phyloP scores from a whole-genome alignment of 2,888 invertebrate species.

The Creontiades dilutus region DNA sequence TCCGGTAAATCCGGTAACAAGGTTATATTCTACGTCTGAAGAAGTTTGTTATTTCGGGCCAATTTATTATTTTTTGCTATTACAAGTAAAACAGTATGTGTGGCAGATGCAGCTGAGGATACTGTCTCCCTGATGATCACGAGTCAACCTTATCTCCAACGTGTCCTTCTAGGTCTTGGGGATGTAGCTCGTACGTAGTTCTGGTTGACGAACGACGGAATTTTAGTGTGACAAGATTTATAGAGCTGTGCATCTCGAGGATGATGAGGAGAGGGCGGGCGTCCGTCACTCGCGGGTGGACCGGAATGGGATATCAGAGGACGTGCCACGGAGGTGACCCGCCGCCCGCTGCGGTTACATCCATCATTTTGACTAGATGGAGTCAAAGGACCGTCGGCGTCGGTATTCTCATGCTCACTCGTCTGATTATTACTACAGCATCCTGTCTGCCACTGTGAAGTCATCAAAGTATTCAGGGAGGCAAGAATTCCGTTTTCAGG shows the following conservation, averaged over 20 bases:
- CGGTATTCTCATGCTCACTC: neutral
- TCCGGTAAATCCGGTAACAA: too few relatives aligned
- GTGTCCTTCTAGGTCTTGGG: too few relatives aligned
- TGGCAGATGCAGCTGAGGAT: too few relatives aligned
- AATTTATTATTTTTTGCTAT: too few relatives aligned
- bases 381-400: neutral
- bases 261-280: neutral
- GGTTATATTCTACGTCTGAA: too few relatives aligned
- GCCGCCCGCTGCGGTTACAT: neutral
- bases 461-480: too few relatives aligned
- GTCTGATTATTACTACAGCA: neutral
- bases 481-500: too few relatives aligned
- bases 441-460: too few relatives aligned
- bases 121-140: too few relatives aligned
- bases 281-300: neutral
- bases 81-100: too few relatives aligned
- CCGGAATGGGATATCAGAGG: neutral
- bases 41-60: too few relatives aligned
- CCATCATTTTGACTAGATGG: conserved; percentile 32
- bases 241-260: neutral
- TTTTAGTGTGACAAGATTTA: conserved; percentile 4
- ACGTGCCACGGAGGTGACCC: neutral
- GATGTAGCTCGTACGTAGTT: neutral
- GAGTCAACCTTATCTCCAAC: too few relatives aligned
- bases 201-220: neutral